Conservation (phyloP, 2,797 vertebrate species). For the Acanthornis magna region DNA sequence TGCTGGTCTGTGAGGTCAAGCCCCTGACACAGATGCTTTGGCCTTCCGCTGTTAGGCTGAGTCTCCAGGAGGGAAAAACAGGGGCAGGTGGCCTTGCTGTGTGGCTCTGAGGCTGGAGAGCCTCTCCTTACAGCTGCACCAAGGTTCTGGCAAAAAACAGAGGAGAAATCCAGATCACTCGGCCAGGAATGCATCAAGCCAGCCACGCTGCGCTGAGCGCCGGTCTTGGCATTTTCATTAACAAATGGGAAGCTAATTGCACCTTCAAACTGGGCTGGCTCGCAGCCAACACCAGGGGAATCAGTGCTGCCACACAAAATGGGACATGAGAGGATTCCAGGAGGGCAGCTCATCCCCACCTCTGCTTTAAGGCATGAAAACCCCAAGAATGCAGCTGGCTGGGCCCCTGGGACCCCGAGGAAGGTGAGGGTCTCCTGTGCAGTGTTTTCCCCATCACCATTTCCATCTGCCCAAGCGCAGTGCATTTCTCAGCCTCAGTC, state of each 20-base stretch:
- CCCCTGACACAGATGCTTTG: not conserved
- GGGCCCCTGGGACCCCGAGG: not conserved
- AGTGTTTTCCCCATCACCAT: not conserved
- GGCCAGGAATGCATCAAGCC: not conserved
- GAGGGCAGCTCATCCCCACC: not conserved
- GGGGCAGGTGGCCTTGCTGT: not conserved
- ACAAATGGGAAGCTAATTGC: not conserved
- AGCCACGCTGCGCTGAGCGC: not conserved
- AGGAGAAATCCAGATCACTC: not conserved
- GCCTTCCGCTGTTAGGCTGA: not conserved
- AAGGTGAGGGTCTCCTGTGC: accelerated
- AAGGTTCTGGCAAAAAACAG: not conserved
- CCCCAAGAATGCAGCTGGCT: not conserved
- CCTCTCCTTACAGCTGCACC: not conserved
- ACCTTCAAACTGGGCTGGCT: not conserved
- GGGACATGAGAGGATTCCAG: not conserved
- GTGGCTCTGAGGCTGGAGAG: not conserved
- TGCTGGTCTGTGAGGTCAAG: not conserved
- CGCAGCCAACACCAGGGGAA: accelerated
- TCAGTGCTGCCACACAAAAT: not conserved
- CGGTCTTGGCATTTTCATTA: not conserved
- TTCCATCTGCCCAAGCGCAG: not conserved
- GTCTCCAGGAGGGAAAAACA: not conserved
- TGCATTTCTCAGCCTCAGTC: not conserved
- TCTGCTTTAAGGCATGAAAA: not conserved